These are phyloP conservation scores for Papilio elwesi DNA, from an alignment of 2,888 invertebrate genomes.

Conservation along the genomic window DNA sequence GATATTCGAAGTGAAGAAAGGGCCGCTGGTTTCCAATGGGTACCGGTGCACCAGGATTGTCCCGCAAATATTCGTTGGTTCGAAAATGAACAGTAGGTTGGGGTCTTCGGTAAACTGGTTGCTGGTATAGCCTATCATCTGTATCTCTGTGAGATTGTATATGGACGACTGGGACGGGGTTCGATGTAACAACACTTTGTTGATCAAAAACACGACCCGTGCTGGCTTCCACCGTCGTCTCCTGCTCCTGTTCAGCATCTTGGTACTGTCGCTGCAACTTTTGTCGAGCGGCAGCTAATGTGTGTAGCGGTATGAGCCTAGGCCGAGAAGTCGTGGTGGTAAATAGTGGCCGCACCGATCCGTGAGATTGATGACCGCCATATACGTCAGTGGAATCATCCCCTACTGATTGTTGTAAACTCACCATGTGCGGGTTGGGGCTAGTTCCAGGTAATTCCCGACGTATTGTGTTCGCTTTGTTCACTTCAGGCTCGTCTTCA, in stretches of 20 bases:
- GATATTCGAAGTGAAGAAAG: constrained; percentile 77
- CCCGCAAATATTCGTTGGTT: constrained; percentile 77
- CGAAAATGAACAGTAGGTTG: constrained; percentile 70
- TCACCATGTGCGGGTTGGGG: constrained; percentile 82
- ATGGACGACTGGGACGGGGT: constrained; percentile 82
- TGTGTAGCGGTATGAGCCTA: constrained; percentile 81
- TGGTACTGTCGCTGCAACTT: constrained; percentile 77
- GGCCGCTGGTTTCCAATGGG: constrained; percentile 82
- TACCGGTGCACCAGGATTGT: constrained; percentile 77
- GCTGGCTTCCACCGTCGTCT: constrained; percentile 79
- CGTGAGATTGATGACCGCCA: constrained; percentile 86
- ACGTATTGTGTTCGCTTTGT: constrained; percentile 85
- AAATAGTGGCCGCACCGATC: constrained; percentile 87
- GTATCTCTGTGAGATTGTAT: constrained; percentile 75
- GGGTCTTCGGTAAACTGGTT: constrained; percentile 70
- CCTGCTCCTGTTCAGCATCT: constrained; percentile 70
- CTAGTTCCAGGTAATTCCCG: constrained; percentile 86
- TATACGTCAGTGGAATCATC: constrained; percentile 89
- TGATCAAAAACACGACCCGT: constrained; percentile 80
- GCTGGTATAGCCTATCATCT: constrained; percentile 71
- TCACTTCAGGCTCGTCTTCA: constrained; percentile 71
- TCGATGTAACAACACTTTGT: constrained; percentile 78
- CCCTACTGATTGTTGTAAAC: constrained; percentile 84
- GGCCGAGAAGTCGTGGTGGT: constrained; percentile 86
- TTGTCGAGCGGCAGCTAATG: constrained; percentile 77